Evolutionary conservation across 2,113 vertebrate species (phyloP).

Genomic region (Melospiza melodia): DNA sequence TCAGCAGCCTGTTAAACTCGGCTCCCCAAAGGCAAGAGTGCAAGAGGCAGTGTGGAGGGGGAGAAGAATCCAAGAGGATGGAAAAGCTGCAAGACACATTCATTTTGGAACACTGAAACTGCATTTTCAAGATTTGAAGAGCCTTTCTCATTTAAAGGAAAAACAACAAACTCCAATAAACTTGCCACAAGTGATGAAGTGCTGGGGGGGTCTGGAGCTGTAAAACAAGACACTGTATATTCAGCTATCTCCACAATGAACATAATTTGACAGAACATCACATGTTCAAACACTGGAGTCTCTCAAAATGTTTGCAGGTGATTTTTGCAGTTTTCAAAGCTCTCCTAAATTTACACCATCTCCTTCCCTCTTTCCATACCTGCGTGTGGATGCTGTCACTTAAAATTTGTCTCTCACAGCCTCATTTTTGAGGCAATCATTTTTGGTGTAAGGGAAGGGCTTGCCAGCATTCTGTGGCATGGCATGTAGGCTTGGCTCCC

Average conservation of each 20-base stretch:
- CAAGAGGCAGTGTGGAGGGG: not conserved
- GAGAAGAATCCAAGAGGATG: not conserved
- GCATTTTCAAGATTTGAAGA: not conserved
- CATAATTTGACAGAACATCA: not conserved
- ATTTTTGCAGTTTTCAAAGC: not conserved
- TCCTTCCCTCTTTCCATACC: not conserved
- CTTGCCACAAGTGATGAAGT: not conserved
- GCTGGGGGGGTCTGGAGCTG: not conserved
- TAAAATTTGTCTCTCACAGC: not conserved
- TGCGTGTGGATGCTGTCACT: not conserved
- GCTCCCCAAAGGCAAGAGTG: not conserved
- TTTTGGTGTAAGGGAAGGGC: not conserved
- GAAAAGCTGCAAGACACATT: not conserved
- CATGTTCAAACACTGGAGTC: not conserved
- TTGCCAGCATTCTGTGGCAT: not conserved
- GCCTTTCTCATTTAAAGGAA: not conserved
- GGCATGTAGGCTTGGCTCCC: not conserved
- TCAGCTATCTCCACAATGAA: not conserved
- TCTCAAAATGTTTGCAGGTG: not conserved
- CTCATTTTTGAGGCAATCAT: not conserved
- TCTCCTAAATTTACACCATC: not conserved
- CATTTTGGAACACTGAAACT: not conserved
- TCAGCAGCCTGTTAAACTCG: conserved; percentile 26
- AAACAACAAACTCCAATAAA: not conserved
- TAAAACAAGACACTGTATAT: not conserved